Percentiles rank a stretch among this genome's conserved stretches.
phyloP scores from a whole-genome alignment of 2,113 vertebrate species.

The Heterotilapia buettikoferi region DNA sequence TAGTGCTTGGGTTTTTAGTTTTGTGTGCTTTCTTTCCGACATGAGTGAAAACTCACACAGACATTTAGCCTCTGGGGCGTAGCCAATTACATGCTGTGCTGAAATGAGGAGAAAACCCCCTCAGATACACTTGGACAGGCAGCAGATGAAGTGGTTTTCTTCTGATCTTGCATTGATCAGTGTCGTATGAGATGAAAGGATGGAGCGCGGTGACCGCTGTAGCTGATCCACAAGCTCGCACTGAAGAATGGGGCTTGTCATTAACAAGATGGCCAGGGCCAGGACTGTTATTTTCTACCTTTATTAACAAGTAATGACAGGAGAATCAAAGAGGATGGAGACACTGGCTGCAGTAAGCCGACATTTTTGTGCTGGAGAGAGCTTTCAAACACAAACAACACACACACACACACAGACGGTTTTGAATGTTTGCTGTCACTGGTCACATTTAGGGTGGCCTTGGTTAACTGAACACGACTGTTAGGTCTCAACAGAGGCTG shows the following conservation, averaged over 20 bases:
- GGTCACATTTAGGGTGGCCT: constrained; percentile 44
- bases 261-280: constrained; percentile 42
- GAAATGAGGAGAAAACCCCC: neutral
- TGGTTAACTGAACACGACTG: constrained; percentile 59
- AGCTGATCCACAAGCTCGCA: neutral
- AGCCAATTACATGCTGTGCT: constrained; percentile 23
- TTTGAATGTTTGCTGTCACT: constrained; percentile 14
- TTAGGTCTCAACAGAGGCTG: constrained; percentile 58
- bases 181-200: constrained; percentile 45
- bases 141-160: constrained; percentile 33
- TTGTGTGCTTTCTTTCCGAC: neutral
- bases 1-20: neutral
- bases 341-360: neutral
- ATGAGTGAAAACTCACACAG: neutral
- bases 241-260: constrained; percentile 29
- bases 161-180: constrained; percentile 56
- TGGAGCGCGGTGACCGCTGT: constrained; percentile 2
- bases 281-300: constrained; percentile 66
- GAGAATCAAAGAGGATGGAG: constrained; percentile 43
- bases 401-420: neutral
- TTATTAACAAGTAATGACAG: constrained; percentile 71
- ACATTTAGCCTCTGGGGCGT: constrained; percentile 1
- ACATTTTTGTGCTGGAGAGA: neutral
- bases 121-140: neutral
- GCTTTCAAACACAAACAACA: neutral